Conservation (phyloP, 2,113 vertebrate species). For the Leptobrachium leishanense region DNA sequence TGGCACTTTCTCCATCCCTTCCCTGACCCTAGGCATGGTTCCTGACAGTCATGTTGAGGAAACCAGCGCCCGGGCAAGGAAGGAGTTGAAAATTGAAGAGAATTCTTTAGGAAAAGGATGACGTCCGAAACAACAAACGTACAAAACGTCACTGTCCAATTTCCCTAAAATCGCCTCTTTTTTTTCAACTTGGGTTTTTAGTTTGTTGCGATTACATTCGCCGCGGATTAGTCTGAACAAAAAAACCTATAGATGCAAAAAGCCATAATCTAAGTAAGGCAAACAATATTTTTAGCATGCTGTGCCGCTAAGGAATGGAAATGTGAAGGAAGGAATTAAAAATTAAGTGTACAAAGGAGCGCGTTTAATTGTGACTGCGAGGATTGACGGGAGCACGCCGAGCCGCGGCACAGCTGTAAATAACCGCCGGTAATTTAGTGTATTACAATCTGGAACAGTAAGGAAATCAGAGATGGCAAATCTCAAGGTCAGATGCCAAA, state of each 20-base stretch:
- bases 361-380: conserved; percentile 10
- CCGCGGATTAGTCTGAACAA: too few species aligned
- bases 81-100: too few species aligned
- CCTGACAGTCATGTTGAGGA: too few species aligned
- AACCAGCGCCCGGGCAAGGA: too few species aligned
- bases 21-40: too few species aligned
- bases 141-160: too few species aligned
- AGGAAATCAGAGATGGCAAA: background rate
- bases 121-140: too few species aligned
- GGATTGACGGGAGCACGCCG: background rate
- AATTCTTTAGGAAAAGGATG: too few species aligned
- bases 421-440: background rate
- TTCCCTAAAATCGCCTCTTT: too few species aligned
- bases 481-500: conserved; percentile 19
- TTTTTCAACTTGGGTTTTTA: too few species aligned
- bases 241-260: background rate
- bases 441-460: conserved; percentile 5
- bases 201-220: too few species aligned
- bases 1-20: too few species aligned
- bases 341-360: background rate
- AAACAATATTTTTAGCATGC: background rate
- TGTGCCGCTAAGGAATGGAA: background rate
- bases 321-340: background rate
- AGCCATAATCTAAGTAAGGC: background rate
- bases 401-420: background rate